phyloP scores from a whole-genome alignment of 1,140 invertebrate species.

The Drosophila ironensis region DNA sequence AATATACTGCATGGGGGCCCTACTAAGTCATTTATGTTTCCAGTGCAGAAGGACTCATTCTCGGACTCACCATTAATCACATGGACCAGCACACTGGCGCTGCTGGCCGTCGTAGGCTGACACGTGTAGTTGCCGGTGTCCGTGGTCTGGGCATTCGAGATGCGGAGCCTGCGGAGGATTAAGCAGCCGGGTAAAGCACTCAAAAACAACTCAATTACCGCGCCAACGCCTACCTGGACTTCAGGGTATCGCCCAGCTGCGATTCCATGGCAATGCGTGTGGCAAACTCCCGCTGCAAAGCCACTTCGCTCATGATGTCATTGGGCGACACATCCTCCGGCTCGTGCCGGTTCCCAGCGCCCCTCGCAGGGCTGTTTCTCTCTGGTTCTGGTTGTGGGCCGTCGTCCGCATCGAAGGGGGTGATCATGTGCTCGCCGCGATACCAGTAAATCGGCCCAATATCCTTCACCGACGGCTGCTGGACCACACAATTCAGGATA shows the following conservation, averaged over 20 bases:
- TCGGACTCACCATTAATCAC: constrained; percentile 90
- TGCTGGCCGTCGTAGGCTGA: constrained; percentile 89
- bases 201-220: constrained; percentile 27
- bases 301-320: constrained; percentile 52
- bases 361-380: neutral
- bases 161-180: constrained; percentile 53
- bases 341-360: neutral
- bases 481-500: constrained; percentile 90
- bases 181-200: constrained; percentile 2
- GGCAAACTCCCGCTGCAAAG: constrained; percentile 66
- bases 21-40: neutral
- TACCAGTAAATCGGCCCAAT: constrained; percentile 93
- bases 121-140: constrained; percentile 95
- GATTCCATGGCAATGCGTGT: constrained; percentile 78
- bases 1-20: no score
- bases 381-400: constrained; percentile 47
- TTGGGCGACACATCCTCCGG: constrained; percentile 28
- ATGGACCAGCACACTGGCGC: constrained; percentile 92
- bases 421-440: constrained; percentile 84
- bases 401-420: constrained; percentile 71
- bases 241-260: constrained; percentile 72
- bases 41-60: constrained; percentile 14
- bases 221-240: constrained; percentile 58
- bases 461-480: constrained; percentile 90
- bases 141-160: constrained; percentile 85